Base-by-base conservation (phyloP, 2,113 vertebrate genomes). In the Phaetusa simplex region DNA sequence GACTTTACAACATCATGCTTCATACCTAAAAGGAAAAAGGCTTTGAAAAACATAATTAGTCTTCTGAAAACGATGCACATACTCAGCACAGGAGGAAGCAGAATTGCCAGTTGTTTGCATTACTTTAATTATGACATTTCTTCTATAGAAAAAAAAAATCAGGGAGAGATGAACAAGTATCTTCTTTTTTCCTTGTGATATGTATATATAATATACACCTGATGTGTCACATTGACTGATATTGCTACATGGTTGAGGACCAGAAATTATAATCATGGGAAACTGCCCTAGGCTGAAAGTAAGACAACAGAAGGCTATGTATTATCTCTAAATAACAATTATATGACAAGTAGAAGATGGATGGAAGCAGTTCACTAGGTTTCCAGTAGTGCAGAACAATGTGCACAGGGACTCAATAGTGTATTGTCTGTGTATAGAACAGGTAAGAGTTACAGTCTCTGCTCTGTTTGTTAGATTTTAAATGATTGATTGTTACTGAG, bases 271-370 rank as follows among this genome's bases (percentile, higher is more conserved):
- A 88, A 95, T 34, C 76, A 52, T 53, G 55, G 36, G 72, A 59
- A 20, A 59, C 36, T 87, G 34, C 34, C 49, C 69, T 70, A 52
- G 49, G 58, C 34, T 79, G 56, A 43, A 86, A 86, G 55, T 70
- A 22, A 92, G 66, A 80, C 24, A 91, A 81, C 16, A 94, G 49
- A 88, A 95, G 19, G 47, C 26, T 81, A 45, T 18, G 12, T 30
- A 87, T 97, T 91, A 62, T 84, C 61, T 66, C 73, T 83, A 86
- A 95, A 78, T 92, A 95, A 83, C 52, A 72, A 73, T 82, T 86
- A 67, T 52, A 50, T 93, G 87, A 86, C 80, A 92, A 86, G 21
- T 12, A 50, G 40, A 95, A 95, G 77, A 83, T 79, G 61, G 36
- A 88, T 92, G 62, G 77, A 93, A 93, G 32, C 56, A 81, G 91